phyloP scores from a whole-genome alignment of 1,140 invertebrate species.

The Protaetia brevitarsis region DNA sequence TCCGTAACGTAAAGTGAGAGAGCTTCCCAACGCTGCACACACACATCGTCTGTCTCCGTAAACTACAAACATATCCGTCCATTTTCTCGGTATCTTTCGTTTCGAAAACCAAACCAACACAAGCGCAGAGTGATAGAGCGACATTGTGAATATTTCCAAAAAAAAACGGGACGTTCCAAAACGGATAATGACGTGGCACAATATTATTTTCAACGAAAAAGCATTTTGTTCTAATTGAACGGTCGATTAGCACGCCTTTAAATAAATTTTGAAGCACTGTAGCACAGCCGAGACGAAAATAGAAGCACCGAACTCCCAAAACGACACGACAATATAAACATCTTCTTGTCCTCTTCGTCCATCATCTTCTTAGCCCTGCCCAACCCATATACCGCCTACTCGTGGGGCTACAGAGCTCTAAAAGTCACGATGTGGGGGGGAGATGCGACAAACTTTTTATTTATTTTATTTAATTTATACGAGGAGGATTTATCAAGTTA shows the following conservation, averaged over 20 bases:
- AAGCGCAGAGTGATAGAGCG: too few relatives aligned
- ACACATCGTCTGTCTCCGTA: too few relatives aligned
- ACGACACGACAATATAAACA: neutral
- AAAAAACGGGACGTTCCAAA: neutral
- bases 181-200: too few relatives aligned
- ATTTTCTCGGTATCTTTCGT: too few relatives aligned
- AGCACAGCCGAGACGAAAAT: conserved; percentile 42
- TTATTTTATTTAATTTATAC: too few relatives aligned
- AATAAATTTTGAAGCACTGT: conserved; percentile 46
- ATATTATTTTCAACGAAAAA: too few relatives aligned
- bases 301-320: conserved; percentile 28
- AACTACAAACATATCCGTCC: too few relatives aligned
- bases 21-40: conserved; percentile 36
- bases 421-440: neutral
- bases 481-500: too few relatives aligned
- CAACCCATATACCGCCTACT: conserved; percentile 22
- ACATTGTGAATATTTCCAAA: too few relatives aligned
- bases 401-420: conserved; percentile 31
- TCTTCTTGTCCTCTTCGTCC: conserved; percentile 15
- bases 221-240: neutral
- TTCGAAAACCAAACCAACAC: neutral
- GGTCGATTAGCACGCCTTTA: neutral
- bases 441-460: neutral
- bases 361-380: conserved; percentile 21
- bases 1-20: conserved; percentile 1